phyloP scores from a whole-genome alignment of 2,888 invertebrate species.

The Clostera curtula region DNA sequence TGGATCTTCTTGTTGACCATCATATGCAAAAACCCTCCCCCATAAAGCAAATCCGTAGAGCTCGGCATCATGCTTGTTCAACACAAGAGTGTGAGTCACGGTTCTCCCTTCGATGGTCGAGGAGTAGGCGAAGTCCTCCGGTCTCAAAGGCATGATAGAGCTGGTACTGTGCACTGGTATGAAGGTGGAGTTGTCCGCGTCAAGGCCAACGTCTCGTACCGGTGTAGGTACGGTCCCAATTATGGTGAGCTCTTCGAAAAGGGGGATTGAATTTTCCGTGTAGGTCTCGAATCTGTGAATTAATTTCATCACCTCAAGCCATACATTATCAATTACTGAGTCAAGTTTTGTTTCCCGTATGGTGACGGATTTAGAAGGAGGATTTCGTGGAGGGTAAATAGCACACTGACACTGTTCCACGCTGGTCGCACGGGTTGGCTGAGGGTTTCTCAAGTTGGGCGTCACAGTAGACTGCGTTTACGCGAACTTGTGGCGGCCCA shows the following conservation, averaged over 20 bases:
- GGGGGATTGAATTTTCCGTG: constrained; percentile 42
- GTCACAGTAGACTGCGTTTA: no score
- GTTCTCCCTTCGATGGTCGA: constrained; percentile 11
- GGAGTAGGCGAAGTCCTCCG: constrained; percentile 37
- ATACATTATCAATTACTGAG: no score
- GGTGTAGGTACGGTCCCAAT: constrained; percentile 55
- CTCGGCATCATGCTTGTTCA: constrained; percentile 34
- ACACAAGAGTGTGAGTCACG: constrained; percentile 28
- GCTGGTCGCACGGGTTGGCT: no score
- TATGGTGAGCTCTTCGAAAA: constrained; percentile 62
- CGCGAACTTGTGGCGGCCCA: no score
- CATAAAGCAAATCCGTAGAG: constrained; percentile 69
- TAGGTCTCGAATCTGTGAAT: constrained; percentile 59
- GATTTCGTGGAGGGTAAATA: no score
- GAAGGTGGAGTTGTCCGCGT: constrained; percentile 46
- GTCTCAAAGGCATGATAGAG: constrained; percentile 64
- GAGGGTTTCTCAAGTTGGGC: no score
- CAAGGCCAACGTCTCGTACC: constrained; percentile 19
- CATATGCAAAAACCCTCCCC: constrained; percentile 65
- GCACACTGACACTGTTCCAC: no score
- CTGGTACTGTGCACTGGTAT: constrained; percentile 70
- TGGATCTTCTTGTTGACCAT: constrained; percentile 41
- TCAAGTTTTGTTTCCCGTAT: no score
- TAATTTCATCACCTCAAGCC: neutral
- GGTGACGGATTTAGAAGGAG: no score